Evolutionary conservation across 2,888 invertebrate species (phyloP).

Genomic region (Platynereis dumerilii): DNA sequence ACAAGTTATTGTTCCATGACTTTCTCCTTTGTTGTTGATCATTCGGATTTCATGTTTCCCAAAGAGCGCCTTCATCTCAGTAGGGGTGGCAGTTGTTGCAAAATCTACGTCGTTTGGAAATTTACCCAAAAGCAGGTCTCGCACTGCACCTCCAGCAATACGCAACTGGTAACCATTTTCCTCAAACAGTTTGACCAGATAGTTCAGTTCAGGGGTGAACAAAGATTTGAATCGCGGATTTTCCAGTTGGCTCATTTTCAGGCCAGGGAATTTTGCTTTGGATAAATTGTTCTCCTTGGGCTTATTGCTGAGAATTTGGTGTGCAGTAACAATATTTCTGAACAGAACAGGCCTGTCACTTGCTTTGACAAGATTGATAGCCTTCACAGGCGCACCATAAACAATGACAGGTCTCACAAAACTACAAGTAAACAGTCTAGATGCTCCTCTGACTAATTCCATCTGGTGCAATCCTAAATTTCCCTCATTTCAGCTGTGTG

Average conservation of each 20-base stretch:
- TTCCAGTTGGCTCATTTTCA: slow-evolving; percentile 54
- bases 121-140: slow-evolving; percentile 67
- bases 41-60: slow-evolving; percentile 81
- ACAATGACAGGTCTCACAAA: too few species aligned
- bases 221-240: slow-evolving; percentile 51
- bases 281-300: too few species aligned
- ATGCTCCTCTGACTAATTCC: too few species aligned
- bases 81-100: slow-evolving; percentile 95
- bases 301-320: too few species aligned
- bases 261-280: slow-evolving; percentile 16
- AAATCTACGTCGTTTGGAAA: slow-evolving; percentile 85
- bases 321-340: too few species aligned
- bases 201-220: slow-evolving; percentile 81
- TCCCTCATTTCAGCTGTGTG: too few species aligned
- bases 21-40: slow-evolving; percentile 77
- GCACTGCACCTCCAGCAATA: slow-evolving; percentile 96
- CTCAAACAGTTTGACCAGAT: slow-evolving; percentile 77
- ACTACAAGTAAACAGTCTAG: too few species aligned
- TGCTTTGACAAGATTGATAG: too few species aligned
- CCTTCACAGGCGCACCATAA: too few species aligned
- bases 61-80: slow-evolving; percentile 95
- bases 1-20: slow-evolving; percentile 84
- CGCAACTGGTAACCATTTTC: slow-evolving; percentile 79
- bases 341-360: too few species aligned
- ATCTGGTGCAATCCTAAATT: too few species aligned